Evolutionary conservation across 2,113 vertebrate species (phyloP).

Genomic region (Tenrec ecaudatus): DNA sequence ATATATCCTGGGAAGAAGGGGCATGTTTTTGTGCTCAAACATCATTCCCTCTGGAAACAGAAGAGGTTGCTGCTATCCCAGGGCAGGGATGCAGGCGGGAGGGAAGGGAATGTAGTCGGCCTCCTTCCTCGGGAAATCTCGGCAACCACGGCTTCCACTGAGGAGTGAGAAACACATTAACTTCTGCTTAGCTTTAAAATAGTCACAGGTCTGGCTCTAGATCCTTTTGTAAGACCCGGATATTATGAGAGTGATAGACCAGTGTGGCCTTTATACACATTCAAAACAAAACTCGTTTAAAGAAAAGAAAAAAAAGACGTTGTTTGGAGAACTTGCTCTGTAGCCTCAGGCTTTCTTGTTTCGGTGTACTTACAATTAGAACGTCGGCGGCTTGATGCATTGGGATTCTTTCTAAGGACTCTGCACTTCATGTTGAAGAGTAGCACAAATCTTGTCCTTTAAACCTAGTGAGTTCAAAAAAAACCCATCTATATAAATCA

Average conservation of each 20-base stretch:
- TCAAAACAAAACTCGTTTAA: neutral
- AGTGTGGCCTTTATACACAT: neutral
- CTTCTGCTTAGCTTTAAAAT: slow-evolving; percentile 7
- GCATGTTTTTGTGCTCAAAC: slow-evolving; percentile 14
- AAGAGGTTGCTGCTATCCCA: neutral
- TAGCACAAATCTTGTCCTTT: slow-evolving; percentile 20
- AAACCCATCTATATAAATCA: neutral
- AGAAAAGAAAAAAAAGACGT: neutral
- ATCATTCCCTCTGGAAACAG: neutral
- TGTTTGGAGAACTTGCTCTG: slow-evolving; percentile 11
- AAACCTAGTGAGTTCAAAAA: slow-evolving; percentile 48
- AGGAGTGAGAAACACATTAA: neutral
- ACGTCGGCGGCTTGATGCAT: neutral
- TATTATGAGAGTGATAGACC: slow-evolving; percentile 42
- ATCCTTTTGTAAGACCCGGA: neutral
- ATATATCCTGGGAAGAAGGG: neutral
- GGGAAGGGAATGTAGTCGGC: neutral
- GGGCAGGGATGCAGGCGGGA: neutral
- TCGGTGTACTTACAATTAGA: slow-evolving; percentile 15
- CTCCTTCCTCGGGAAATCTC: neutral
- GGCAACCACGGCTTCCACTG: neutral
- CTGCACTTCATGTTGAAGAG: neutral
- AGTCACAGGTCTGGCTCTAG: neutral
- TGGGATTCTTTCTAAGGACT: slow-evolving; percentile 38
- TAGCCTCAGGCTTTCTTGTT: slow-evolving; percentile 13